Evolutionary conservation across 2,113 vertebrate genomes (phyloP).

Genomic region (Lucifuga dentata): DNA sequence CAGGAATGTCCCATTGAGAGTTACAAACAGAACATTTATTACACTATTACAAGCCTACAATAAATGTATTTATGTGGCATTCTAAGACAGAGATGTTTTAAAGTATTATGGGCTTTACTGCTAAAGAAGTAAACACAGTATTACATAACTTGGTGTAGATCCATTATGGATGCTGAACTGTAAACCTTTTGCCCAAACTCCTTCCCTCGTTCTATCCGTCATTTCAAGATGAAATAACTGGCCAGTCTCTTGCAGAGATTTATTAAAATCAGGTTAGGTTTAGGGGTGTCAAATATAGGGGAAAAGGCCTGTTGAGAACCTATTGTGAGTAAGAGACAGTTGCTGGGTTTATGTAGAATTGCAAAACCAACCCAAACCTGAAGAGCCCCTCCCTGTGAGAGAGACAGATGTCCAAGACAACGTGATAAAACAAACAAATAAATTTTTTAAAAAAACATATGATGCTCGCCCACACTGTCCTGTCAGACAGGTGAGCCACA

Average conservation of each 20-base stretch:
- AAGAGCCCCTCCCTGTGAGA: background rate
- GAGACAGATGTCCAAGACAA: background rate
- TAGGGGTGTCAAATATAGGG: no score
- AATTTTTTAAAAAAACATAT: conserved; percentile 2
- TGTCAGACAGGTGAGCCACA: background rate
- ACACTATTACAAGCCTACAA: background rate
- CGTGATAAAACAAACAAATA: background rate
- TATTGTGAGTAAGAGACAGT: no score
- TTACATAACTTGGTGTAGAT: conserved; percentile 16
- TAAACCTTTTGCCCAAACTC: background rate
- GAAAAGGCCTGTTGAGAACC: no score
- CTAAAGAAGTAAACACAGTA: background rate
- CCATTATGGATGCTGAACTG: conserved; percentile 18
- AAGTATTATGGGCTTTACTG: background rate
- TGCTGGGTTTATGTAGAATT: no score
- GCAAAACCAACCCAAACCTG: no score
- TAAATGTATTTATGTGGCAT: conserved; percentile 11
- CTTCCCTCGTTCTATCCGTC: background rate
- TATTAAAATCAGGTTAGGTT: no score
- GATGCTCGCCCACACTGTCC: background rate
- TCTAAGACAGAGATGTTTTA: background rate
- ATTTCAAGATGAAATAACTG: no score
- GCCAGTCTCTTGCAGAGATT: no score
- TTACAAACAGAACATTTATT: background rate
- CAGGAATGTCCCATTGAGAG: background rate